Base-by-base conservation (phyloP, 2,888 invertebrate genomes). In the Nowickia ferox region DNA sequence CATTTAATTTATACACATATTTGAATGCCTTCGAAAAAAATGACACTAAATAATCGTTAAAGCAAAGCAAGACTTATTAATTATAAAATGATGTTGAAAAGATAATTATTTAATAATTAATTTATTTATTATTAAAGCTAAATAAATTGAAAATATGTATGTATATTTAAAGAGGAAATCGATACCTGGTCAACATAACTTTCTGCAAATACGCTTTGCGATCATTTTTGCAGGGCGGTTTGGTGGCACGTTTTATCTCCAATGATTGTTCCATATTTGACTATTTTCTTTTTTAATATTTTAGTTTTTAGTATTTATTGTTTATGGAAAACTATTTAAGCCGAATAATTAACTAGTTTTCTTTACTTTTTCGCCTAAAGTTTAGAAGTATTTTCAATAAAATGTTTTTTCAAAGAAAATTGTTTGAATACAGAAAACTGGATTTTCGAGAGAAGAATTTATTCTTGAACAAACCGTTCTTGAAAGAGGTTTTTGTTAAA, bases 191-290 rank as follows among this genome's bases (percentile, higher is more conserved):
- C 84, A 93, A 88, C 91, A 92, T 92, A 83, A 92, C 92, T 89
- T 92, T 91, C 87, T 93, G 93, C 87, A 93, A 89, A 88, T 90
- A 91, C 30, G 92, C 89, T 88, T 92, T 93, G 59, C 93, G 90
- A 89, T 93, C 93, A 89, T 93, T 93, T 90, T 93, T 93, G 87
- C 92, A 92, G 44, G 92, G 92, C 84, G 89, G 87, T 87, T 92
- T 92, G 68, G 90, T 89, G 84, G 88, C 89, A 57, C 90, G 90
- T 75, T 91, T 90, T 87, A 91, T 87, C 84, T 89, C 90, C 80
- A 92, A 84, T 51, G 89, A 88, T 87, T 91, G 89, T 83, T 92
- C 92, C 91, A 92, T 92, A 42, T 55, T 53, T 51, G 42, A n/a
- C 13, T 75, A 30, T 68, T 57, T 65, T 38, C 4, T 17, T 69